Conservation (phyloP, 1,140 invertebrate species). For the Metaphire vulgaris region DNA sequence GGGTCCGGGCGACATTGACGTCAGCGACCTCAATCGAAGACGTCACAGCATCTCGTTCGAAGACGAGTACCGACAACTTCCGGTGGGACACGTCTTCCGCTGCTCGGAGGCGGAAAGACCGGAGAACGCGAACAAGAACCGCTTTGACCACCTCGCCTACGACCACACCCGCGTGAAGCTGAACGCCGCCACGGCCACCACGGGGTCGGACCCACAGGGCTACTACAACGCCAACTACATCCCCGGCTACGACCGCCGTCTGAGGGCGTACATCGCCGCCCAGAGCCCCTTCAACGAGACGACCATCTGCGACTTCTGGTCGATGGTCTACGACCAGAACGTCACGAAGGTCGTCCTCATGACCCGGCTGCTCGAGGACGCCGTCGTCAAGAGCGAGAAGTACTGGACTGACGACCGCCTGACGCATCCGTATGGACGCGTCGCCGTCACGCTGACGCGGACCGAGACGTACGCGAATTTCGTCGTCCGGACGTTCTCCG, state of each 20-base stretch:
- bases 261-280: constrained; percentile 44
- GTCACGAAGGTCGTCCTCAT: constrained; percentile 35
- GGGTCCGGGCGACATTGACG: constrained; percentile 31
- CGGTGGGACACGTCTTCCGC: constrained; percentile 33
- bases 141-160: constrained; percentile 47
- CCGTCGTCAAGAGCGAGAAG: constrained; percentile 49
- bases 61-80: constrained; percentile 45
- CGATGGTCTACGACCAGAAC: constrained; percentile 43
- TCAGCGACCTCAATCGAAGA: constrained; percentile 23
- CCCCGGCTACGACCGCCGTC: constrained; percentile 30
- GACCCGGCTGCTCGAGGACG: constrained; percentile 41
- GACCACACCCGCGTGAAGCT: constrained; percentile 45
- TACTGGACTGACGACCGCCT: constrained; percentile 46
- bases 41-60: constrained; percentile 36
- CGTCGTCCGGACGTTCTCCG: constrained; percentile 35
- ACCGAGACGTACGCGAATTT: constrained; percentile 41
- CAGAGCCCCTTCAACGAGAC: constrained; percentile 48
- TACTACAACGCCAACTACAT: constrained; percentile 87
- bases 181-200: constrained; percentile 33
- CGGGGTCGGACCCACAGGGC: constrained; percentile 63
- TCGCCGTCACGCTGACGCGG: constrained; percentile 37
- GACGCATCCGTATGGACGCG: constrained; percentile 36
- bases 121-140: constrained; percentile 39
- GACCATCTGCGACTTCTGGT: constrained; percentile 47
- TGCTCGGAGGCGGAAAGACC: constrained; percentile 34